Evolutionary conservation across 2,113 vertebrate genomes (phyloP).

Genomic region (Bubo blakistoni): DNA sequence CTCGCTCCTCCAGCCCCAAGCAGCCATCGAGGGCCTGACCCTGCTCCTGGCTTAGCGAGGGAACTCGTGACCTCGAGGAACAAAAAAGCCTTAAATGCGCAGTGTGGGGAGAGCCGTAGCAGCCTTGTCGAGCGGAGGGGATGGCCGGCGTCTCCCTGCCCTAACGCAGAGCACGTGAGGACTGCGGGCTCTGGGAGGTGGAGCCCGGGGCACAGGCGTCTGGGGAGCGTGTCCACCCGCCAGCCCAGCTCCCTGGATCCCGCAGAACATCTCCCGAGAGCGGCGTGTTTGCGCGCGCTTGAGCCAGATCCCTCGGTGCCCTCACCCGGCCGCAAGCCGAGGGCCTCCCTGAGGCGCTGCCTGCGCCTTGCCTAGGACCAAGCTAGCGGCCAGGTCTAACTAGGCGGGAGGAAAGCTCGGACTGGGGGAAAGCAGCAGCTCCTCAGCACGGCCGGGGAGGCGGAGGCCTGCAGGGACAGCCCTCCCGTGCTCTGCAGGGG

Average conservation of each 20-base stretch:
- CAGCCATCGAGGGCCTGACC: neutral
- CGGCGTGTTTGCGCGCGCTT: rapidly evolving
- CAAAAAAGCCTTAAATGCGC: conserved; percentile 9
- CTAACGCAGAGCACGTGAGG: rapidly evolving
- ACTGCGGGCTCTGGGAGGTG: rapidly evolving
- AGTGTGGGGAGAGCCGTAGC: neutral
- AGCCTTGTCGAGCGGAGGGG: neutral
- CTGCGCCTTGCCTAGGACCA: rapidly evolving
- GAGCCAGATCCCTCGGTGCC: neutral
- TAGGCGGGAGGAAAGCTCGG: neutral
- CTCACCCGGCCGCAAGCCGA: neutral
- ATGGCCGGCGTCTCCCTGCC: neutral
- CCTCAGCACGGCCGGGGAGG: neutral
- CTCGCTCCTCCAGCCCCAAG: neutral
- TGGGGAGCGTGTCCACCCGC: neutral
- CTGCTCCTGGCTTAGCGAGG: neutral
- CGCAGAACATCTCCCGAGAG: rapidly evolving
- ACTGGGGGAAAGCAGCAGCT: neutral
- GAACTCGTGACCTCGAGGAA: neutral
- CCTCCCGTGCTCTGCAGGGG: neutral
- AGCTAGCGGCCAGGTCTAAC: neutral
- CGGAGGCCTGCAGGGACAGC: neutral
- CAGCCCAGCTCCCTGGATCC: neutral
- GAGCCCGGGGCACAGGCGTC: neutral
- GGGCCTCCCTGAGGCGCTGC: rapidly evolving